phyloP scores from a whole-genome alignment of 2,888 invertebrate genomes.

The Morpho helenor region DNA sequence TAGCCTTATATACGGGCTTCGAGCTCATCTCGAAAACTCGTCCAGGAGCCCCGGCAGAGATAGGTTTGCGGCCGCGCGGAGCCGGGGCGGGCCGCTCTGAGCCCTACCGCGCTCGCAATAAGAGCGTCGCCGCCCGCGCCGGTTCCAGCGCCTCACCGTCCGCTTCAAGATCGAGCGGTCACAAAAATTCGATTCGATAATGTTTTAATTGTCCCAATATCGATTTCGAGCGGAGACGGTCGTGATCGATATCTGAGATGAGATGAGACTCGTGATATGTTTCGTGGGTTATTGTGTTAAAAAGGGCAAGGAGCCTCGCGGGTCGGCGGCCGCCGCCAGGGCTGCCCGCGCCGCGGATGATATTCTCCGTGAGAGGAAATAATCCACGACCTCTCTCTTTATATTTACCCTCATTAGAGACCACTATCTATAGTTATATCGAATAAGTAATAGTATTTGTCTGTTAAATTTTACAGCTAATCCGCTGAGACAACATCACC shows the following conservation, averaged over 20 bases:
- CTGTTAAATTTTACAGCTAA: too few species aligned
- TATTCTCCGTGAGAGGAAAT: too few species aligned
- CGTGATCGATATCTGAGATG: slow-evolving; percentile 10
- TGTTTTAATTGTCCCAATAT: slow-evolving; percentile 42
- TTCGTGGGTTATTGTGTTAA: background rate
- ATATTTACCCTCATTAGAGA: too few species aligned
- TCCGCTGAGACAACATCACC: too few species aligned
- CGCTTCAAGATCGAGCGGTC: slow-evolving; percentile 46
- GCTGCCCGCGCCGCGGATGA: too few species aligned
- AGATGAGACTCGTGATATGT: slow-evolving; percentile 21
- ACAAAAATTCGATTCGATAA: slow-evolving; percentile 34
- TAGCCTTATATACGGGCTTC: slow-evolving; percentile 64
- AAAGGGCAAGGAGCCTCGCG: slow-evolving; percentile 5
- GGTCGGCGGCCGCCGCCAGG: too few species aligned
- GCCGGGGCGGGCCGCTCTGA: too few species aligned
- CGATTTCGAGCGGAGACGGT: slow-evolving; percentile 29
- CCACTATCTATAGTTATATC: too few species aligned
- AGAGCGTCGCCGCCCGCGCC: background rate
- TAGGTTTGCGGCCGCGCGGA: slow-evolving; percentile 29
- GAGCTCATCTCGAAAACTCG: slow-evolving; percentile 67
- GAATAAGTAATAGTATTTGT: too few species aligned
- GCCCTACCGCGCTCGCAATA: background rate
- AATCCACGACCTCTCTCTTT: too few species aligned
- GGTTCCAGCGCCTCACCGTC: background rate
- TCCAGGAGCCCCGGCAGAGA: slow-evolving; percentile 40